Conservation (phyloP, 2,888 invertebrate genomes). For the Aleiodes testaceus region DNA sequence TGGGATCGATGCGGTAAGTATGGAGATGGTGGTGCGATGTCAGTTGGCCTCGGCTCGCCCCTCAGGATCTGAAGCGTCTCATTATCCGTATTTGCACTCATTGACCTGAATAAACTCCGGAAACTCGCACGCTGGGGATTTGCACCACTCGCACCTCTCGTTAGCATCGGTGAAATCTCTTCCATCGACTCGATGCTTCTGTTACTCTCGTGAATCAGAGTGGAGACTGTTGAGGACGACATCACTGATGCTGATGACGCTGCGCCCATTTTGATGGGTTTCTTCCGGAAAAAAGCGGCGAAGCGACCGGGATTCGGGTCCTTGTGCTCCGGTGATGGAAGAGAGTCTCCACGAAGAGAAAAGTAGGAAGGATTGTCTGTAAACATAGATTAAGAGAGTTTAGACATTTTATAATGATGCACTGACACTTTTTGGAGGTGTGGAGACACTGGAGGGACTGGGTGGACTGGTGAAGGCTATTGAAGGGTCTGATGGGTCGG, state of each 20-base stretch:
- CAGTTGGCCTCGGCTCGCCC: slow-evolving; percentile 82
- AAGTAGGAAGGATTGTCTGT: slow-evolving; percentile 87
- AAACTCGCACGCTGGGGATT: slow-evolving; percentile 73
- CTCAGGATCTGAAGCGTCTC: slow-evolving; percentile 80
- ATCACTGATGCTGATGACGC: slow-evolving; percentile 59
- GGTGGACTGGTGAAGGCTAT: slow-evolving; percentile 35
- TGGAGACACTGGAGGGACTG: slow-evolving; percentile 40
- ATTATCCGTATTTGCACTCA: slow-evolving; percentile 78
- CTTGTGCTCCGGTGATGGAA: slow-evolving; percentile 42
- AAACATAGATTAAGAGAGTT: too few species aligned
- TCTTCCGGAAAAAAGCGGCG: slow-evolving; percentile 61
- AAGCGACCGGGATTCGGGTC: slow-evolving; percentile 54
- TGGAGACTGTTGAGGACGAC: slow-evolving; percentile 58
- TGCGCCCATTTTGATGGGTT: slow-evolving; percentile 59
- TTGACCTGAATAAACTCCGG: slow-evolving; percentile 77
- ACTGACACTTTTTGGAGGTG: too few species aligned
- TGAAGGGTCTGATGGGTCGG: slow-evolving; percentile 48
- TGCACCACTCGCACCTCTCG: slow-evolving; percentile 42
- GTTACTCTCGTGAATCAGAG: slow-evolving; percentile 55
- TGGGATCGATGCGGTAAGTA: slow-evolving; percentile 67
- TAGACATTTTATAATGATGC: too few species aligned
- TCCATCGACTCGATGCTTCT: slow-evolving; percentile 56
- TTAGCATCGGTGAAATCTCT: slow-evolving; percentile 59
- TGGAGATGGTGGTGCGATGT: slow-evolving; percentile 78
- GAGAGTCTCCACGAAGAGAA: slow-evolving; percentile 76